phyloP scores from a whole-genome alignment of 37 sponge, comb jelly and placozoan species.

The Halichondria panicea region DNA sequence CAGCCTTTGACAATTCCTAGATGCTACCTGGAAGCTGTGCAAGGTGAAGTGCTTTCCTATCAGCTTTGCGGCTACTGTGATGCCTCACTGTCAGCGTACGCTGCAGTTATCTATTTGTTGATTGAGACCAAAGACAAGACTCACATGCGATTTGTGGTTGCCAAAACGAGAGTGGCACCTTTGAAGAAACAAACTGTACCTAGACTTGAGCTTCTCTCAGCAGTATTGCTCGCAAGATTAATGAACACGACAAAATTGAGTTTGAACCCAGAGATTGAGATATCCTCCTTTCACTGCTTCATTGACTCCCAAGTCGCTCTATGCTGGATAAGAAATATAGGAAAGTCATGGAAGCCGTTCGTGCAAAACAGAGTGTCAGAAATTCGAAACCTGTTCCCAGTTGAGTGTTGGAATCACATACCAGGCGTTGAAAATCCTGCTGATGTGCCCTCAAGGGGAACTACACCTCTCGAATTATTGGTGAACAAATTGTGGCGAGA shows the following conservation, averaged over 20 bases:
- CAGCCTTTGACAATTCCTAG: slow-evolving; percentile 14
- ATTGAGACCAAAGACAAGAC: neutral
- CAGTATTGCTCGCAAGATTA: slow-evolving; percentile 26
- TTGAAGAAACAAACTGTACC: slow-evolving; percentile 29
- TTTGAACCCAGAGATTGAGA: slow-evolving; percentile 8
- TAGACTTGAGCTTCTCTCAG: slow-evolving; percentile 38
- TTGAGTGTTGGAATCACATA: slow-evolving; percentile 16
- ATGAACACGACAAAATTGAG: slow-evolving; percentile 6
- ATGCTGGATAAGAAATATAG: slow-evolving; percentile 16
- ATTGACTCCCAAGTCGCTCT: slow-evolving; percentile 36
- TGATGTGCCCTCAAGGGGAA: slow-evolving; percentile 31
- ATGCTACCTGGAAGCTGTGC: slow-evolving; percentile 10
- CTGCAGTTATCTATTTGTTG: slow-evolving; percentile 26
- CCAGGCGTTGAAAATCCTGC: slow-evolving; percentile 27
- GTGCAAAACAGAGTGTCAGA: slow-evolving; percentile 36
- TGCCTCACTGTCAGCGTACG: slow-evolving; percentile 35
- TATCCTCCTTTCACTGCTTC: slow-evolving; percentile 7
- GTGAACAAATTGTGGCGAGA: slow-evolving; percentile 24
- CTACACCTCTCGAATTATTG: neutral
- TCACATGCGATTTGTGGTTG: slow-evolving; percentile 9
- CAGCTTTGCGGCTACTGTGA: slow-evolving; percentile 34
- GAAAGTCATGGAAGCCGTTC: slow-evolving; percentile 27
- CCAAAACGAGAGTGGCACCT: slow-evolving; percentile 36
- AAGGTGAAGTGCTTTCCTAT: slow-evolving; percentile 6
- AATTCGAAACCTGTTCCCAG: slow-evolving; percentile 5